Conservation (phyloP, 2,888 invertebrate species). For the Hypsopygia costalis region DNA sequence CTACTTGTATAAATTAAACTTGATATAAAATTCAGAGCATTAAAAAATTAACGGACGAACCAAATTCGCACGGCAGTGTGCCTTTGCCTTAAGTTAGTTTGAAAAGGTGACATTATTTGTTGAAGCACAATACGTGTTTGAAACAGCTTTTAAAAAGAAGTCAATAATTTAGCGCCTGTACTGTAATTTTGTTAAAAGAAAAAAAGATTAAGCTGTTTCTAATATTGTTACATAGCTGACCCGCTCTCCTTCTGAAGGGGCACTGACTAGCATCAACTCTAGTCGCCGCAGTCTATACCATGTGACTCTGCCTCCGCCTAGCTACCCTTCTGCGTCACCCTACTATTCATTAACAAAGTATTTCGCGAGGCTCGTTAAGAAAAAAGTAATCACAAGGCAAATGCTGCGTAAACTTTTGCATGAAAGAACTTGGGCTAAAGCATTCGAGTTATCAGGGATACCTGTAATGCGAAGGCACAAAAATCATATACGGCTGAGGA, state of each 20-base stretch:
- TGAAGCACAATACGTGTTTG: no score
- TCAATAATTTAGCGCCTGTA: neutral
- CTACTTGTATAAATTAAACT: no score
- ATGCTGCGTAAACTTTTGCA: slow-evolving; percentile 89
- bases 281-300: slow-evolving; percentile 77
- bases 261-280: slow-evolving; percentile 76
- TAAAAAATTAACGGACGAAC: no score
- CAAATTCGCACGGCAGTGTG: no score
- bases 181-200: slow-evolving; percentile 8
- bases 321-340: slow-evolving; percentile 88
- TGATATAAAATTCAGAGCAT: no score
- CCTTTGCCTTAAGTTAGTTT: no score
- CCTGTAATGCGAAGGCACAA: slow-evolving; percentile 68
- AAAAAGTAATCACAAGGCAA: slow-evolving; percentile 85
- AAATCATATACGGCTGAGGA: slow-evolving; percentile 62
- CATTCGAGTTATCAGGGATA: slow-evolving; percentile 66
- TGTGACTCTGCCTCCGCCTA: slow-evolving; percentile 85
- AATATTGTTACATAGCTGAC: slow-evolving; percentile 69
- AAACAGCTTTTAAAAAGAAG: no score
- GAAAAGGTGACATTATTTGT: no score
- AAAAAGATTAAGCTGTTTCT: slow-evolving; percentile 41
- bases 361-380: slow-evolving; percentile 87
- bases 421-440: slow-evolving; percentile 74
- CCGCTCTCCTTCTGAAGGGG: slow-evolving; percentile 77
- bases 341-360: slow-evolving; percentile 88